phyloP scores from a whole-genome alignment of 1,140 invertebrate species.

The Apis cerana region DNA sequence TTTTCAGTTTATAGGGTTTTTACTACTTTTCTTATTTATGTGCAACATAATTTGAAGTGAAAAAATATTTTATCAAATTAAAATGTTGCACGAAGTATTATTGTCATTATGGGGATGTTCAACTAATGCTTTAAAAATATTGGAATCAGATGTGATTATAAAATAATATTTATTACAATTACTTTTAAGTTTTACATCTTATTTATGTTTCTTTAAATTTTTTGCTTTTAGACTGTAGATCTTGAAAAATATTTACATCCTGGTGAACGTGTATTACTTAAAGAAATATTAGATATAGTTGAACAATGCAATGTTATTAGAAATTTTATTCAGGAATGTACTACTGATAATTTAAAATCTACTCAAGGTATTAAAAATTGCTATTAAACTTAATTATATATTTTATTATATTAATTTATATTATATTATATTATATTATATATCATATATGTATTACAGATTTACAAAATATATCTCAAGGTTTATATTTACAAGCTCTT shows the following conservation, averaged over 20 bases:
- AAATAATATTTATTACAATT: background rate
- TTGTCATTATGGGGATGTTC: constrained; percentile 78
- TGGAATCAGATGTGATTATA: constrained; percentile 73
- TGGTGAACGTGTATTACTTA: constrained; percentile 74
- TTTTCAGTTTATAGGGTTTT: background rate
- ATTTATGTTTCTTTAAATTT: constrained; percentile 29
- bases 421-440: background rate
- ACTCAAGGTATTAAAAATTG: constrained; percentile 38
- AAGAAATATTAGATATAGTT: constrained; percentile 73
- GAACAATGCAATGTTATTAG: constrained; percentile 73
- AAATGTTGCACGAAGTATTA: constrained; percentile 78
- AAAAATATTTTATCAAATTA: background rate
- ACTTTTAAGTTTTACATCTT: constrained; percentile 17
- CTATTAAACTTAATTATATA: constrained; percentile 4
- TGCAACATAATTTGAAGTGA: background rate
- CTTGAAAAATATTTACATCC: constrained; percentile 77
- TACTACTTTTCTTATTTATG: background rate
- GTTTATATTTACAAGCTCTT: constrained; percentile 84
- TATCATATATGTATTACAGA: constrained; percentile 47
- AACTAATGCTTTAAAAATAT: constrained; percentile 73
- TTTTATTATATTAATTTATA: background rate
- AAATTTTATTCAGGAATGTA: constrained; percentile 71
- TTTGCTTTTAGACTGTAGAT: constrained; percentile 67
- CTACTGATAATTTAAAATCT: background rate
- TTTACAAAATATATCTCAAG: constrained; percentile 61